Conservation (phyloP, 1,140 invertebrate genomes). For the Drosophila kurseongensis region DNA sequence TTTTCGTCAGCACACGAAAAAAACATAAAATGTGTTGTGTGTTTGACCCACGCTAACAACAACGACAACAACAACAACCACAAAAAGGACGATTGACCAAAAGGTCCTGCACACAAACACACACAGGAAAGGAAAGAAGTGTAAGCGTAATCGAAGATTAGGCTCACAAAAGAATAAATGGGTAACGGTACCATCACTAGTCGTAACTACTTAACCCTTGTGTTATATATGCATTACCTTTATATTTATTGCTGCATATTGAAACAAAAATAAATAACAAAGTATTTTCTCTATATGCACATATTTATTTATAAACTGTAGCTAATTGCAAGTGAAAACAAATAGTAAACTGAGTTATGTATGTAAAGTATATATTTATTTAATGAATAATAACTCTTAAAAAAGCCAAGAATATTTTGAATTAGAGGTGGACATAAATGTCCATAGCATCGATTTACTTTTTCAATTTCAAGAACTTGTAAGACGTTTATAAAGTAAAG, state of each 20-base stretch:
- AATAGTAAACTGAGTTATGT: too few species aligned
- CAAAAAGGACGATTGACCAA: constrained; percentile 16
- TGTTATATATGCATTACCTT: background rate
- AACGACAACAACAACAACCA: background rate
- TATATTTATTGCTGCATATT: background rate
- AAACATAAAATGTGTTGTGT: constrained; percentile 24
- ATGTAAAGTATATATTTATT: too few species aligned
- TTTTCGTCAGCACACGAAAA: constrained; percentile 25
- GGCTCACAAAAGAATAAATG: constrained; percentile 1
- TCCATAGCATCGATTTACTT: too few species aligned
- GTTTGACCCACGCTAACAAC: constrained; percentile 32
- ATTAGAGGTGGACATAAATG: too few species aligned
- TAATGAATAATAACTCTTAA: too few species aligned
- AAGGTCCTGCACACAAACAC: constrained; percentile 5
- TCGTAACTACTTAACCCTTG: background rate
- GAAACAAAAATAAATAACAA: background rate
- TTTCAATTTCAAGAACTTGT: too few species aligned
- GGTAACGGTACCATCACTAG: background rate
- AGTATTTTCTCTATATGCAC: too few species aligned
- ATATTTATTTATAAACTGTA: too few species aligned
- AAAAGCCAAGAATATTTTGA: too few species aligned
- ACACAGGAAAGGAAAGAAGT: background rate
- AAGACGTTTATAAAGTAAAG: too few species aligned
- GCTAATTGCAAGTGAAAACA: too few species aligned
- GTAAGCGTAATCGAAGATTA: background rate